phyloP scores from a whole-genome alignment of 2,797 vertebrate genomes.

The Perodicticus potto region DNA sequence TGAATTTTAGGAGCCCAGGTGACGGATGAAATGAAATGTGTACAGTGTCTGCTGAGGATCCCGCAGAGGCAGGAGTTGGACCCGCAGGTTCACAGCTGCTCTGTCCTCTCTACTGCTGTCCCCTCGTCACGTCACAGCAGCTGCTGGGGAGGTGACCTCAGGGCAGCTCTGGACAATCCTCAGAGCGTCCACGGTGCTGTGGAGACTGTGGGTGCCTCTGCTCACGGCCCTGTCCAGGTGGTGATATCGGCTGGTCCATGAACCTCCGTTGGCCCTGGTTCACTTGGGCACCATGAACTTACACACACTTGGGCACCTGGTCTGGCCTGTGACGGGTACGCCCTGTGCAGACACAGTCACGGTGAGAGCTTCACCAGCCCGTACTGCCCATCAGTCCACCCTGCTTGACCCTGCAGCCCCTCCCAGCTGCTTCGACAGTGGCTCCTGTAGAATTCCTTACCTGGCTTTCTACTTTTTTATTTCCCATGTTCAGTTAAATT shows the following conservation, averaged over 20 bases:
- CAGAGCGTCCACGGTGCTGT: rapidly evolving
- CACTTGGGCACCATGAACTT: not conserved
- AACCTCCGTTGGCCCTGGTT: rapidly evolving
- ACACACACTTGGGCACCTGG: rapidly evolving
- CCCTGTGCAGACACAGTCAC: not conserved
- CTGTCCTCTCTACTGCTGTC: too few species aligned
- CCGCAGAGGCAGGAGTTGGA: not conserved
- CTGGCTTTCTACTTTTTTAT: conserved; percentile 51
- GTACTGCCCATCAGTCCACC: not conserved
- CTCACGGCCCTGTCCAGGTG: rapidly evolving
- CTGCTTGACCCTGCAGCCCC: not conserved
- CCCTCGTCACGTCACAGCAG: rapidly evolving
- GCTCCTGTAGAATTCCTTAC: not conserved
- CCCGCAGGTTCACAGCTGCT: too few species aligned
- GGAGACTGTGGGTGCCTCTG: rapidly evolving
- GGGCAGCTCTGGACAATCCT: rapidly evolving
- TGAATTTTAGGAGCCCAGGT: rapidly evolving
- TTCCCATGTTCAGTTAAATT: conserved; percentile 64
- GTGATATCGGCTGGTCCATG: not conserved
- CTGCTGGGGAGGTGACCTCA: rapidly evolving
- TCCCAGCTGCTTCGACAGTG: not conserved
- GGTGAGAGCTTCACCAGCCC: not conserved
- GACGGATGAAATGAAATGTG: rapidly evolving
- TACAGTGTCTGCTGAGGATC: not conserved
- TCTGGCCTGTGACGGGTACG: rapidly evolving